A percentile compares a stretch with the other conserved stretches of the same genome.
Evolutionary conservation across 2,888 invertebrate species (phyloP).

Genomic region (Argyra leucocephala): DNA sequence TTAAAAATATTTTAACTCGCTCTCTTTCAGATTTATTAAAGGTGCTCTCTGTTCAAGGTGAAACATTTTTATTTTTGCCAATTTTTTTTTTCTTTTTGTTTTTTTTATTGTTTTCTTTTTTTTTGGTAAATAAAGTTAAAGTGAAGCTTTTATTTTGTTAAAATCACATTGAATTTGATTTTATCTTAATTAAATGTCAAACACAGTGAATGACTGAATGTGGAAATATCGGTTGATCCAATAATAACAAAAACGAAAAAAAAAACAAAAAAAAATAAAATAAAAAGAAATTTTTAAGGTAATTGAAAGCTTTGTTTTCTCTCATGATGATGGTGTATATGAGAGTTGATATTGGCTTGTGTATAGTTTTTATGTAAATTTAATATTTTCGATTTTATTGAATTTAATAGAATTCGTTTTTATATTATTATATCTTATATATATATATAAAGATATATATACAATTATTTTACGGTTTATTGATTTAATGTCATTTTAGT

Average conservation of each 20-base stretch:
- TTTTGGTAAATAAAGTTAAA: background rate
- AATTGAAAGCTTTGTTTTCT: background rate
- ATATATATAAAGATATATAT: too few species aligned
- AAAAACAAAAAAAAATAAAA: too few species aligned
- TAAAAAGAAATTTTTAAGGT: background rate
- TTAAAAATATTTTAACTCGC: background rate
- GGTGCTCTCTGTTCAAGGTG: background rate
- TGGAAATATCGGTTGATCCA: background rate
- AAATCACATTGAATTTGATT: conserved; percentile 4
- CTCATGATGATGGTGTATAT: background rate
- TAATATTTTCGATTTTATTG: background rate
- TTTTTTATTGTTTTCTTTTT: background rate
- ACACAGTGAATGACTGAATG: background rate
- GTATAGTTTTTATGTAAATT: background rate
- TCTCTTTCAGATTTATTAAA: background rate
- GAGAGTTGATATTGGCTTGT: too few species aligned
- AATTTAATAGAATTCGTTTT: too few species aligned
- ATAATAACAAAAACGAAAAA: background rate
- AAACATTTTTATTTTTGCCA: background rate
- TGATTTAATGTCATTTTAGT: too few species aligned
- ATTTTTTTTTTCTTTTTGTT: background rate
- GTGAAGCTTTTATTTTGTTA: conserved; percentile 6
- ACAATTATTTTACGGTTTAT: too few species aligned
- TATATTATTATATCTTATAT: too few species aligned
- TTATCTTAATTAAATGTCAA: conserved; percentile 6